phyloP scores from a whole-genome alignment of 1,140 invertebrate species.

The Drosophila repletoides region DNA sequence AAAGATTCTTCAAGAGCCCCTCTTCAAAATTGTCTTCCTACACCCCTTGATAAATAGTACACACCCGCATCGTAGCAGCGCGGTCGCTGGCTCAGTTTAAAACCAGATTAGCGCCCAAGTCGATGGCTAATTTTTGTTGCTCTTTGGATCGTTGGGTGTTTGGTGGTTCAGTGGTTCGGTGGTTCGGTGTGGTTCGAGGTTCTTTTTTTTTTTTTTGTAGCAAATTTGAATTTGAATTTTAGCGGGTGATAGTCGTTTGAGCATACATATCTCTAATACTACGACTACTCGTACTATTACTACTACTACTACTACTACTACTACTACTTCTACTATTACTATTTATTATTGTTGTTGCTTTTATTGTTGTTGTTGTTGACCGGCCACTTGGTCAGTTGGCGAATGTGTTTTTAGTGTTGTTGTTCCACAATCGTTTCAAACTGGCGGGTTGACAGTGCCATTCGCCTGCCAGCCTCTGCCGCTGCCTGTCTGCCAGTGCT shows the following conservation, averaged over 20 bases:
- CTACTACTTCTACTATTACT: no score
- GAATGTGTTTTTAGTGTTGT: slow-evolving; percentile 41
- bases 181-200: not conserved
- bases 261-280: slow-evolving; percentile 29
- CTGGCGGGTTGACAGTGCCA: slow-evolving; percentile 63
- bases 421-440: slow-evolving; percentile 44
- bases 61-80: slow-evolving; percentile 77
- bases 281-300: slow-evolving; percentile 20
- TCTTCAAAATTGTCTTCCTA: no score
- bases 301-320: slow-evolving; percentile 12
- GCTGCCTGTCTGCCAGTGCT: no score
- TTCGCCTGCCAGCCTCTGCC: slow-evolving; percentile 33
- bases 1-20: no score
- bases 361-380: slow-evolving; percentile 12
- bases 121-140: slow-evolving; percentile 78
- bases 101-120: slow-evolving; percentile 80
- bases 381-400: slow-evolving; percentile 71
- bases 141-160: slow-evolving; percentile 22
- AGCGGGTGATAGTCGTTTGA: slow-evolving; percentile 73
- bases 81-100: slow-evolving; percentile 60
- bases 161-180: slow-evolving; percentile 14
- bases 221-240: slow-evolving; percentile 81
- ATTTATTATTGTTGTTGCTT: slow-evolving; percentile 16
- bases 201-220: slow-evolving; percentile 55
- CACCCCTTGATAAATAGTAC: no score